These are phyloP conservation scores for Melinopterus prodromus DNA, from an alignment of 2,888 invertebrate species.

Conservation along the genomic window DNA sequence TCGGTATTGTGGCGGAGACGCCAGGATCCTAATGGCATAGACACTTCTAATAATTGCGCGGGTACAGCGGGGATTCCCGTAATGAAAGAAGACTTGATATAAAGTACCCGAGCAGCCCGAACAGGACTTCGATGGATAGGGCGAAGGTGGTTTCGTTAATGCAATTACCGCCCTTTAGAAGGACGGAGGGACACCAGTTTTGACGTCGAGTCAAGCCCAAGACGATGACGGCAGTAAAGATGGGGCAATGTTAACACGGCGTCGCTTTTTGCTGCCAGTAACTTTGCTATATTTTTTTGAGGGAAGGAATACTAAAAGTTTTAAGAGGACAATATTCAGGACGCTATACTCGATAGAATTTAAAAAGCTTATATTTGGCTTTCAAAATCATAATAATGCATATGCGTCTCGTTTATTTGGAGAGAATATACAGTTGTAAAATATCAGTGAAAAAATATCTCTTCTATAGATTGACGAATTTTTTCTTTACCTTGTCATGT, in stretches of 20 bases:
- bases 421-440: no score
- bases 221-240: not conserved
- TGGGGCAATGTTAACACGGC: not conserved
- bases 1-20: constrained; percentile 11
- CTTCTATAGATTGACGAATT: no score
- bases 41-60: constrained; percentile 38
- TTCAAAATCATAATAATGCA: no score
- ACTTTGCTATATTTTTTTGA: not conserved
- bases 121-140: constrained; percentile 29
- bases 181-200: not conserved
- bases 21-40: constrained; percentile 32
- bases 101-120: constrained; percentile 32
- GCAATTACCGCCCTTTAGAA: constrained; percentile 31
- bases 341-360: no score
- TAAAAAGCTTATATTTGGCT: no score
- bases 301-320: no score
- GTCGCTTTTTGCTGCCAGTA: not conserved
- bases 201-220: not conserved
- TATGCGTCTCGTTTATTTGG: no score
- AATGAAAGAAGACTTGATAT: constrained; percentile 39
- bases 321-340: no score
- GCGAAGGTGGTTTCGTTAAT: constrained; percentile 37
- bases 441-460: no score
- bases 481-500: no score
- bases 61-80: constrained; percentile 35